phyloP scores from a whole-genome alignment of 2,888 invertebrate species.

The Ennomos fuscantarius region DNA sequence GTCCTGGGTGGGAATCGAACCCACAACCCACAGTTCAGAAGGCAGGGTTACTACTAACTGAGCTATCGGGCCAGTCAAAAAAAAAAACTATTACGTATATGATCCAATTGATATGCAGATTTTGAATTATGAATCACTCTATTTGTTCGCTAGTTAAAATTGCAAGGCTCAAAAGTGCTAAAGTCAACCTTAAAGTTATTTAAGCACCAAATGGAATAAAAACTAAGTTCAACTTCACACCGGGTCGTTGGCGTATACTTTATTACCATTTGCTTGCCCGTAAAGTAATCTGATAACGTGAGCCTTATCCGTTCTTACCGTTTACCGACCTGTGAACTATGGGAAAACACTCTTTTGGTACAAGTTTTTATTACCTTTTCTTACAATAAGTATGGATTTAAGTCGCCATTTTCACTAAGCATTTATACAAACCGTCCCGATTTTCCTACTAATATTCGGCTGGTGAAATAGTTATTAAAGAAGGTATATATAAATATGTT shows the following conservation, averaged over 20 bases:
- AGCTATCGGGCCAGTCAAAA: no score
- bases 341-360: not conserved
- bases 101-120: no score
- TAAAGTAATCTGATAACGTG: constrained; percentile 36
- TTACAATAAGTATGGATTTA: not conserved
- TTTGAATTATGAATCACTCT: no score
- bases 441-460: not conserved
- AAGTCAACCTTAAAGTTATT: no score
- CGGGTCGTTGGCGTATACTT: constrained; percentile 14
- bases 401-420: not conserved
- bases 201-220: not conserved
- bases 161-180: no score
- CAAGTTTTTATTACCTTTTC: not conserved
- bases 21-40: no score
- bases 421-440: not conserved
- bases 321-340: constrained; percentile 25
- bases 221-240: not conserved
- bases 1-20: no score
- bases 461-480: no score
- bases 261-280: constrained; percentile 25
- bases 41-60: no score
- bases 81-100: no score
- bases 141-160: no score
- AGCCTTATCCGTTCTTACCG: constrained; percentile 25
- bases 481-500: no score